Evolutionary conservation across 1,140 invertebrate genomes (phyloP), one percentile per base, ranked within the genome.

Genomic region (Calliopsis andreniformis): DNA sequence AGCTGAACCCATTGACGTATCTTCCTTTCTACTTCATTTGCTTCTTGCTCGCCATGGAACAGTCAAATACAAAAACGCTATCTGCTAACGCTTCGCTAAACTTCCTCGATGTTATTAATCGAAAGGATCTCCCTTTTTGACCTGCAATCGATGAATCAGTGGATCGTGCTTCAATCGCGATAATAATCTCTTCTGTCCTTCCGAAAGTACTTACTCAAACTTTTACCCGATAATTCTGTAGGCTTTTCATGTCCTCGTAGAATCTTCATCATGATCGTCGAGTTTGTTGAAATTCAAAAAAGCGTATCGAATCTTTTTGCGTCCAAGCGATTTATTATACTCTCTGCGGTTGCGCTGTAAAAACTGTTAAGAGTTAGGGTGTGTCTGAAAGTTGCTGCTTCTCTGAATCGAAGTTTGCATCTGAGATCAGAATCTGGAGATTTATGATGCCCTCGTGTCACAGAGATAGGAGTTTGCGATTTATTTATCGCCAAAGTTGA

Each of bases 11-110:
- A 45, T 16, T 7, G 16, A 10, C 25, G 8, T 75, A 75, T 75
- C 71, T 43, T 18, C 25, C 45, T 28, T 75, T 75, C 71, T 75
- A 56, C 51, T 8, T 75, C 51, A 28, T 75, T 73, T 75, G 16
- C 28, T 75, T 55, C 28, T 25, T 23, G 28, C 18, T 18, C 14
- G 7, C 4, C 20, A 16, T 30, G 4, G 7, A 35, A 61, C 69
- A 18, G 14, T 30, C 7, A 16, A 59, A 20, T 66, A 76, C 23
- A 69, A 53, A 69, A 76, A 58, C 43, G 3, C 14, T 75, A 67
- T 75, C 51, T 58, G 20, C 14, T 69, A 61, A 76, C 42, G 66
- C 66, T 69, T 69, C 53, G 39, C 69, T 69, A 42, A 32, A 59
- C 73, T 42, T 18, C 18, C 39, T 32, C 14, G 14, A 8, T n/a